Conservation (phyloP, 2,888 invertebrate species). For the Alviniconcha strummeri region DNA sequence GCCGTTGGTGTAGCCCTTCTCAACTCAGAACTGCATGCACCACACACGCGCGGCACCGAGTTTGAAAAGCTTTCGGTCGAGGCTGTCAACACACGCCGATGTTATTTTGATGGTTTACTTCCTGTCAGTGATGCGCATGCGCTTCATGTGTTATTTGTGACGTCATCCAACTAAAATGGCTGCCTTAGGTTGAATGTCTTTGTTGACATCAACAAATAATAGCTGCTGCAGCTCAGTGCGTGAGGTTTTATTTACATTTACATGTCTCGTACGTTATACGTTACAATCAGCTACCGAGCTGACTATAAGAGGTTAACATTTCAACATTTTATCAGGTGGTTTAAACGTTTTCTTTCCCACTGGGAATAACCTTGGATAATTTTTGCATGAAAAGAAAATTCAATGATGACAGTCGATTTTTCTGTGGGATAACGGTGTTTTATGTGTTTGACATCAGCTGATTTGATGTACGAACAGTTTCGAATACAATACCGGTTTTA, state of each 20-base stretch:
- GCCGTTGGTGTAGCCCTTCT: background rate
- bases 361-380: background rate
- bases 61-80: background rate
- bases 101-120: conserved; percentile 36
- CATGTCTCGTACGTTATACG: background rate
- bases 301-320: background rate
- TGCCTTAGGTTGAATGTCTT: conserved; percentile 26
- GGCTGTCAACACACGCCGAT: conserved; percentile 16
- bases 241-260: conserved; percentile 1
- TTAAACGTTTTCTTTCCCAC: background rate
- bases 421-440: too few species aligned
- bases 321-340: background rate
- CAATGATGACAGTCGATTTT: too few species aligned
- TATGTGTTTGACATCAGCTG: too few species aligned
- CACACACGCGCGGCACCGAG: background rate
- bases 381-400: background rate
- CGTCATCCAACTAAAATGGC: conserved; percentile 40
- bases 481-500: too few species aligned
- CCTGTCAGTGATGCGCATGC: conserved; percentile 35
- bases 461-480: too few species aligned
- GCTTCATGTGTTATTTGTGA: conserved; percentile 33
- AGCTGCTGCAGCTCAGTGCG: conserved; percentile 20
- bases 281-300: background rate
- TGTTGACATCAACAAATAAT: conserved; percentile 36
- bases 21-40: background rate